Evolutionary conservation across 2,888 invertebrate species (phyloP).

Genomic region (Sarcophaga subvicina): DNA sequence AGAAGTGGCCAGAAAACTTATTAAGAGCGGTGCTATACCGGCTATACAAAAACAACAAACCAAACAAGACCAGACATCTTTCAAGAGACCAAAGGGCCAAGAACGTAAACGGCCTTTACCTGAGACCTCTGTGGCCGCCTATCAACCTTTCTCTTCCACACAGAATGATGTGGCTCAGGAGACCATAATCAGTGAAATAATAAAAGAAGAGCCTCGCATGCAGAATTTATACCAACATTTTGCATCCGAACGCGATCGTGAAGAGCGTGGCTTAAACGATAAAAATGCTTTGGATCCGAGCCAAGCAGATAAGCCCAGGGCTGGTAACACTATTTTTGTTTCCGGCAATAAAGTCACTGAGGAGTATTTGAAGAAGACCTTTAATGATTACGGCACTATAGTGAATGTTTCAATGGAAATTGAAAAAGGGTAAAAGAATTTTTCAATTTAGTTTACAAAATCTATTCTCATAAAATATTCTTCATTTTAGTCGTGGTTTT

Average conservation of each 20-base stretch:
- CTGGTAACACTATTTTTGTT: constrained; percentile 92
- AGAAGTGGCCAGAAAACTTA: constrained; percentile 96
- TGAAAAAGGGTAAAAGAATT: constrained; percentile 87
- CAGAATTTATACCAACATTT: constrained; percentile 90
- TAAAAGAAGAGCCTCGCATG: constrained; percentile 84
- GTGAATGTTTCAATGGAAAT: constrained; percentile 92
- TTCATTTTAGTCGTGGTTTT: constrained; percentile 90
- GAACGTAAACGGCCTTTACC: constrained; percentile 87
- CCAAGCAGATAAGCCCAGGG: constrained; percentile 85
- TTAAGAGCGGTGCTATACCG: constrained; percentile 95
- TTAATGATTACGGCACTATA: constrained; percentile 88
- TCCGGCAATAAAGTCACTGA: constrained; percentile 91
- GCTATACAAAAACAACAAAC: constrained; percentile 92
- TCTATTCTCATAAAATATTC: constrained; percentile 10
- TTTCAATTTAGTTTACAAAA: background rate
- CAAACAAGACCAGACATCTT: constrained; percentile 93
- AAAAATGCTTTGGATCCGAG: constrained; percentile 79
- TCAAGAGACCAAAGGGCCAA: constrained; percentile 93
- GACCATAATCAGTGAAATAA: constrained; percentile 86
- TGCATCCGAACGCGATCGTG: constrained; percentile 86
- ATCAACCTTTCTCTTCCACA: constrained; percentile 95
- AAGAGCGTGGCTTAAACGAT: constrained; percentile 84
- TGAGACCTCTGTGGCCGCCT: constrained; percentile 90
- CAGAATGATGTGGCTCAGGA: constrained; percentile 89
- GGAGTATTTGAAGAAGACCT: constrained; percentile 89